Conservation (phyloP, 1,140 invertebrate species). For the Cotesia chilonis region DNA sequence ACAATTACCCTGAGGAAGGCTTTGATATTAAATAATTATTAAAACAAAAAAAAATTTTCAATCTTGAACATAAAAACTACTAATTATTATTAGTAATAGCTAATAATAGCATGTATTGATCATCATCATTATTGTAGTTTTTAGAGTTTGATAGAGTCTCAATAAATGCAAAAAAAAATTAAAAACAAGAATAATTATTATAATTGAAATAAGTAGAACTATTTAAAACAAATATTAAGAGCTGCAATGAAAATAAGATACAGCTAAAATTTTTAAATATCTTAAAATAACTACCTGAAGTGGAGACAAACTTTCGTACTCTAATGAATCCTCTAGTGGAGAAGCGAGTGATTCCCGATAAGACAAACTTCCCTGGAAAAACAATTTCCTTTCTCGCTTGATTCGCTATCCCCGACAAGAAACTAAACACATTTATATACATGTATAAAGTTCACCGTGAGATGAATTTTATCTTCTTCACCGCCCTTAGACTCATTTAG, state of each 20-base stretch:
- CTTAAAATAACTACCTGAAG: slow-evolving; percentile 1
- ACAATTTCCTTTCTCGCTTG: slow-evolving; percentile 34
- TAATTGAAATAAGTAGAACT: neutral
- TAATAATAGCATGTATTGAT: too few relatives aligned
- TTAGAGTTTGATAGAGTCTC: too few relatives aligned
- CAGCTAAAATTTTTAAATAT: slow-evolving; percentile 4
- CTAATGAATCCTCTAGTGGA: slow-evolving; percentile 34
- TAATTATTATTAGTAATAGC: too few relatives aligned
- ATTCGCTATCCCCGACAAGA: slow-evolving; percentile 29
- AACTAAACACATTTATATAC: neutral
- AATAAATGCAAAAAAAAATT: too few relatives aligned
- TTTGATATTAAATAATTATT: too few relatives aligned
- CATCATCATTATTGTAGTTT: too few relatives aligned
- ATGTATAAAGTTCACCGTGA: slow-evolving; percentile 8
- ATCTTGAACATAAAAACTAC: too few relatives aligned
- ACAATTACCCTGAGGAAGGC: too few relatives aligned
- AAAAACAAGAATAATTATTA: neutral
- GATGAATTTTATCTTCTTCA: neutral
- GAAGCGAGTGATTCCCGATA: slow-evolving; percentile 35
- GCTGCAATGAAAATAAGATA: slow-evolving; percentile 19
- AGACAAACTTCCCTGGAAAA: slow-evolving; percentile 36
- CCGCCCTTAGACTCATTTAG: slow-evolving; percentile 26
- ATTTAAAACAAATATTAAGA: slow-evolving; percentile 18
- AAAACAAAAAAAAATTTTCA: too few relatives aligned
- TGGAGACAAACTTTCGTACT: slow-evolving; percentile 31